Evolutionary conservation across 2,113 vertebrate species (phyloP).

Genomic region (Thunnus thynnus): DNA sequence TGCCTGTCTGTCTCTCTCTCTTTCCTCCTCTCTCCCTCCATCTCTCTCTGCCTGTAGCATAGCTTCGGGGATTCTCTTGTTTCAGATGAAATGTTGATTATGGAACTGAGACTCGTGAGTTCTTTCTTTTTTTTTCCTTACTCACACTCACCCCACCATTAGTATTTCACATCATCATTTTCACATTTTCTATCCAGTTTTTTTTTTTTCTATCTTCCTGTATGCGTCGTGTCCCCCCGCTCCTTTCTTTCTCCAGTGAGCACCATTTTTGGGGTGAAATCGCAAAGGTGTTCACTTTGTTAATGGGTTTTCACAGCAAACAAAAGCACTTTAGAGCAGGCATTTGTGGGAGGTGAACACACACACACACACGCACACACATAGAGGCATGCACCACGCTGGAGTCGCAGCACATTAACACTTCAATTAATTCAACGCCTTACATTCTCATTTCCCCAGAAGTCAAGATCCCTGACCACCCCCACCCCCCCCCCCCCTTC

Average conservation of each 20-base stretch:
- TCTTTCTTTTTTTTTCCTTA: background rate
- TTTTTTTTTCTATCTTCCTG: background rate
- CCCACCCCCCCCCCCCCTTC: background rate
- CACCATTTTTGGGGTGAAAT: conserved; percentile 60
- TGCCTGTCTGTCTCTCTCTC: background rate
- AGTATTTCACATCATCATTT: conserved; percentile 45
- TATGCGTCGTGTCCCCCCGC: conserved; percentile 4
- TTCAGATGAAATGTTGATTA: conserved; percentile 58
- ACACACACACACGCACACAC: conserved; percentile 16
- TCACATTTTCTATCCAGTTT: conserved; percentile 18
- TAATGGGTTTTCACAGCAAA: conserved; percentile 79
- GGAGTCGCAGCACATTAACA: conserved; percentile 83
- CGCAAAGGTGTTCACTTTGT: conserved; percentile 66
- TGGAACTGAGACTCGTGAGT: conserved; percentile 26
- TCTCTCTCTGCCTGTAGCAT: conserved; percentile 25
- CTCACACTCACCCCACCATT: conserved; percentile 16
- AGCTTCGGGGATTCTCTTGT: conserved; percentile 53
- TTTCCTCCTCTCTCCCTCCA: background rate
- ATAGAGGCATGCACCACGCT: conserved; percentile 6
- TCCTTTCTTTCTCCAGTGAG: conserved; percentile 41
- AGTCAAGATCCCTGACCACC: conserved; percentile 74
- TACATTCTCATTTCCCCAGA: conserved; percentile 77
- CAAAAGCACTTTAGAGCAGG: conserved; percentile 70
- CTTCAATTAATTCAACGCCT: conserved; percentile 80
- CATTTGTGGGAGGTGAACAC: conserved; percentile 39